Evolutionary conservation across 1,140 invertebrate species (phyloP).

Genomic region (Littorina saxatilis): DNA sequence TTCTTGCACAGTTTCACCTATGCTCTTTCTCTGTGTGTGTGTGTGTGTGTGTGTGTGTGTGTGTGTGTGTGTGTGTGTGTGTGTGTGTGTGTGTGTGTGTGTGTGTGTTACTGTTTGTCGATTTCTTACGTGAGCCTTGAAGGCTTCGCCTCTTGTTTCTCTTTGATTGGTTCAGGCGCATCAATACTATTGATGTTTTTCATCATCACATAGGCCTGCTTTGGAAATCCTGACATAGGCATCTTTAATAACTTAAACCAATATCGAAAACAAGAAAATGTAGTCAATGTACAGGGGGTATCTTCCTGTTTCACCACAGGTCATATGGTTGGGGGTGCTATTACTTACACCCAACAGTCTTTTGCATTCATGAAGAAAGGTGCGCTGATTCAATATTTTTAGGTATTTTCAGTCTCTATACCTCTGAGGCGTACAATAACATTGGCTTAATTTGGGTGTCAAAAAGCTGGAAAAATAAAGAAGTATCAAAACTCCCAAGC

Average conservation of each 20-base stretch:
- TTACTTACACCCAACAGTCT: background rate
- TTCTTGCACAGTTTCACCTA: no score
- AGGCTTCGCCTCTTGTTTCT: no score
- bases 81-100: slow-evolving; percentile 4
- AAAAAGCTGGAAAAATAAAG: background rate
- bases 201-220: background rate
- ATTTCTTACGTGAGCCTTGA: no score
- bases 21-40: no score
- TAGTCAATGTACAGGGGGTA: background rate
- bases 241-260: no score
- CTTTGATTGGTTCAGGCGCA: no score
- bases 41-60: background rate
- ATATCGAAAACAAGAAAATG: background rate
- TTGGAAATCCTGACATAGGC: background rate
- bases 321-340: background rate
- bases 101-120: no score
- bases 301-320: slow-evolving; percentile 4
- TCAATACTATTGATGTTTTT: background rate
- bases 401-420: background rate
- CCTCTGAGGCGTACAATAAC: background rate
- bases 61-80: slow-evolving; percentile 17
- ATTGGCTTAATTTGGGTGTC: background rate
- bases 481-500: background rate
- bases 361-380: background rate
- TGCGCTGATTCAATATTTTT: background rate